Evolutionary conservation across 2,113 vertebrate species (phyloP).

Genomic region (Coracopsis vasa): DNA sequence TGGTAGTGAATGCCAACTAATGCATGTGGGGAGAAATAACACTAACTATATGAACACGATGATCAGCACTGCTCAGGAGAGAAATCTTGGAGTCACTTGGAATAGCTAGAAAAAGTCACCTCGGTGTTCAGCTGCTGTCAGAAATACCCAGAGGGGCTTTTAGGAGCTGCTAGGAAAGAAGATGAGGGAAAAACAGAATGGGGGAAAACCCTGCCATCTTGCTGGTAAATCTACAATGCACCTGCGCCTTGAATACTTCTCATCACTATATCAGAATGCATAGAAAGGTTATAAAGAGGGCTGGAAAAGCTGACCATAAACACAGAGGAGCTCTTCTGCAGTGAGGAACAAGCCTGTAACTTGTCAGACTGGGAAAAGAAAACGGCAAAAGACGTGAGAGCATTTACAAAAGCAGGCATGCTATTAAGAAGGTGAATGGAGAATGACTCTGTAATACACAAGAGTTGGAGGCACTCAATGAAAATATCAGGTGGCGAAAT

Average conservation of each 20-base stretch:
- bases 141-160: constrained; percentile 18
- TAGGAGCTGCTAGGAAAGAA: background rate
- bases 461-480: background rate
- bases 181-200: background rate
- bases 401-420: background rate
- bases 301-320: background rate
- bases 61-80: background rate
- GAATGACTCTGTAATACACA: background rate
- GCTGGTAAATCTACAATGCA: background rate
- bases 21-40: background rate
- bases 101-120: constrained; percentile 21
- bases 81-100: constrained; percentile 13
- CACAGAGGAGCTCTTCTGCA: background rate
- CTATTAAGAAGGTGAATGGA: background rate
- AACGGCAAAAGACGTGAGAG: background rate
- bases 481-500: background rate
- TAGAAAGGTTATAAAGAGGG: background rate
- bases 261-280: background rate
- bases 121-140: background rate
- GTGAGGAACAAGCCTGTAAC: background rate
- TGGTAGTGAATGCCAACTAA: background rate
- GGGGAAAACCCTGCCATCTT: background rate
- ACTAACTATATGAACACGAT: background rate
- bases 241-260: background rate
- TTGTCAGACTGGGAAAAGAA: background rate